Base-by-base conservation (phyloP, 2,113 vertebrate genomes). In the Melanerpes formicivorus region DNA sequence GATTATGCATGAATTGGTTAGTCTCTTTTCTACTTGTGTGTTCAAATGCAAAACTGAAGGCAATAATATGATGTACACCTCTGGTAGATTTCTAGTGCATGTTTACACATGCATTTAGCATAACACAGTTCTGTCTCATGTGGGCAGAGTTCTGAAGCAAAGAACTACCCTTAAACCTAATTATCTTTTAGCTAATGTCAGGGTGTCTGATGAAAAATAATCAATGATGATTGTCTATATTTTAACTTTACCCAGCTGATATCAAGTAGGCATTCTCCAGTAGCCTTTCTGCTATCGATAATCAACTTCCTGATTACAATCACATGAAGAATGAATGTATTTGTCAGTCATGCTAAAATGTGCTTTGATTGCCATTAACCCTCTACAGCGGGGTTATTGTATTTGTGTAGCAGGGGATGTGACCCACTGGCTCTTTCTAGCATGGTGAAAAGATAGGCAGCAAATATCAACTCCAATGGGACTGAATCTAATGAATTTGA, bases 401-500 rank as follows among this genome's bases (percentile, higher is more conserved):
- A 14, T 78, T 88, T 75, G 32, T n/a, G 11, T n/a, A 34, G 40
- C 18, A 40, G 50, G 30, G 50, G 34, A 54, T n/a, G 52, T 63
- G 55, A 65, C 50, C 27, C 18, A 8, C 25, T 82, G 67, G 27
- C 30, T 69, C 21, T 65, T 66, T 44, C 60, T 74, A 55, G n/a
- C 3, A 5, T 44, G n/a, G 54, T 66, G 71, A 70, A 91, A 83
- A 80, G 56, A 52, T 3, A 69, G 64, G n/a, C 58, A 89, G 52
- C 63, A 80, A 84, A 79, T 84, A 60, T 18, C 78, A 55, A 17
- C 74, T 94, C 66, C 1, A 14, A 76, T 66, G 46, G 65, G 55
- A 77, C 19, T 52, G 63, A 44, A 30, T 87, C 70, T 73, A 73
- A 95, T 90, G 88, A 92, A 87, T 42, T 95, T 83, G 14, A 21